Percentiles rank a stretch among this genome's conserved stretches.
Conservation (phyloP, 2,888 invertebrate genomes). For the Himalopsyche anomala region DNA sequence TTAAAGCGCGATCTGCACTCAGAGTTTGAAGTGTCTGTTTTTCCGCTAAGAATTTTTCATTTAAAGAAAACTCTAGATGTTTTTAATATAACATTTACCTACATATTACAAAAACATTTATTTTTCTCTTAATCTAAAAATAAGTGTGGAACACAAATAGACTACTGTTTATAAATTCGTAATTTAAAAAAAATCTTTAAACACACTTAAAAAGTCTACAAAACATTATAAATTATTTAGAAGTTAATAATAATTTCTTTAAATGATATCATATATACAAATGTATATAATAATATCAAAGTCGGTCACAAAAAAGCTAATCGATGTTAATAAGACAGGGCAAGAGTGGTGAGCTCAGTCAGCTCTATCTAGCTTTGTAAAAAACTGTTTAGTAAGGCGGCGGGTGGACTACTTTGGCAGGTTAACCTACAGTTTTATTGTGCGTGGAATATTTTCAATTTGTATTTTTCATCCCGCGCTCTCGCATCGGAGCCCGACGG, state of each 20-base stretch:
- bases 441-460: constrained; percentile 45
- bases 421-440: constrained; percentile 19
- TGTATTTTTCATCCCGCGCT: constrained; percentile 4
- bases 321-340: neutral
- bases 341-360: neutral
- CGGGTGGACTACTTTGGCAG: neutral
- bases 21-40: too few relatives aligned
- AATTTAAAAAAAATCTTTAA: too few relatives aligned
- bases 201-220: too few relatives aligned
- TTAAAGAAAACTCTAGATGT: too few relatives aligned
- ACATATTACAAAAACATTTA: too few relatives aligned
- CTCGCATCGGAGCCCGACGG: neutral
- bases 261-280: too few relatives aligned
- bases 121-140: too few relatives aligned
- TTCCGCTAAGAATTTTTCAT: too few relatives aligned
- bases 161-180: too few relatives aligned
- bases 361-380: neutral
- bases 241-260: neutral
- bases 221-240: neutral
- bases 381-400: constrained; percentile 6
- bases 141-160: too few relatives aligned
- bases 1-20: too few relatives aligned
- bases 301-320: neutral
- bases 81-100: too few relatives aligned
- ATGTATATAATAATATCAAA: neutral